Evolutionary conservation across 2,888 invertebrate species (phyloP), one percentile per base, ranked within the genome.

Genomic region (Psylliodes chrysocephalus): DNA sequence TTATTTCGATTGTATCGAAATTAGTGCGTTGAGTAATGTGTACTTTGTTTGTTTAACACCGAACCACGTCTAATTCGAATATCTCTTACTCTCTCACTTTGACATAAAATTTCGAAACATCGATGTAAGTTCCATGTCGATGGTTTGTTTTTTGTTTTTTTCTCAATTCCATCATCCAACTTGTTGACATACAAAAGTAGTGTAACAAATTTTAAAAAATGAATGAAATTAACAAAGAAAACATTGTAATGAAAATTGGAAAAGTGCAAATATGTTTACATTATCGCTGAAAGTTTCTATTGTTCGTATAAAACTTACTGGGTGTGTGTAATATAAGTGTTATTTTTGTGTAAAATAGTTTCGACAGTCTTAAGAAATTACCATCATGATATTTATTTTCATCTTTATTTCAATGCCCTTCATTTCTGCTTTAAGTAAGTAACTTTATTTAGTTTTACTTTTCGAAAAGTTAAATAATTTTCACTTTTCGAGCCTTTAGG

Each of bases 381-480:
- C 52, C 54, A 64, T 55, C 42, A 64, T 64, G 64, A 40, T 60
- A 46, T 22, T 64, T 25, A 33, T 64, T 60, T 55, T 64, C 25
- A 40, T 55, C 17, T 40, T 55, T 42, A 5, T 42, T 17, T 18
- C 15, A 28, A 49, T 60, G 49, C 55, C 60, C n/a, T 15, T 64
- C 28, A 44, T 55, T 18, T 55, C 35, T 8, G 12, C 54, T 17
- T 17, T 42, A 60, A 55, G 64, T 64, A 60, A 25, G 64, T 51
- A 33, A 25, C 19, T 55, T 28, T 47, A 33, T 38, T 25, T 54
- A 49, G 15, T 8, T 46, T 38, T 42, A 10, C 30, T 25, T 28
- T 12, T 5, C 4, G 38, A 40, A 59, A 59, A 59, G 15, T 59
- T 51, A 33, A 22, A 8, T 25, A 38, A 28, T 46, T 1, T 17